phyloP scores from a whole-genome alignment of 2,888 invertebrate species.

The Conus canariensis region DNA sequence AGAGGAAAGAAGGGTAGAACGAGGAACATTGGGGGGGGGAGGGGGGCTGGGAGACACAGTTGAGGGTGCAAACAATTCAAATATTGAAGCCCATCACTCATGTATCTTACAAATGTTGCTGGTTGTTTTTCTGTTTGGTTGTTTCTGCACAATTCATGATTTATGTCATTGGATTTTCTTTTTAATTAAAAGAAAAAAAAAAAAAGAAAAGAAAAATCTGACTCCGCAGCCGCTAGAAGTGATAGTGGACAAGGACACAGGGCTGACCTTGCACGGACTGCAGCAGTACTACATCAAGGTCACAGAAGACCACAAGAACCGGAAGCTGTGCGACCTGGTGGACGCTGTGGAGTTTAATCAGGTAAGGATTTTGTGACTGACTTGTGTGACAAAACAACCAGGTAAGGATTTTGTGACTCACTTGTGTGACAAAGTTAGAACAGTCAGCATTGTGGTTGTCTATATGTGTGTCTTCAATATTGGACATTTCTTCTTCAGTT shows the following conservation, averaged over 20 bases:
- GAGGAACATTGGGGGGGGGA: no score
- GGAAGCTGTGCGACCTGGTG: constrained; percentile 97
- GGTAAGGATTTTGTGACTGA: constrained; percentile 81
- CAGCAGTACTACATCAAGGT: constrained; percentile 99
- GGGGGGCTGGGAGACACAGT: no score
- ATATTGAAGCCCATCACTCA: no score
- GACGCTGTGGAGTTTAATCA: constrained; percentile 99
- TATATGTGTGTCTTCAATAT: background rate
- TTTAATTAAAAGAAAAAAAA: no score
- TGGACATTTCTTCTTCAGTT: no score
- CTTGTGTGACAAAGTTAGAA: background rate
- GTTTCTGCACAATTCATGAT: no score
- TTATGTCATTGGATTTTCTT: no score
- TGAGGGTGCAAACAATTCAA: no score
- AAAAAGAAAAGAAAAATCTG: background rate
- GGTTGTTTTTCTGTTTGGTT: no score
- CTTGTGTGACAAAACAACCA: constrained; percentile 85
- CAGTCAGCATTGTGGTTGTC: background rate
- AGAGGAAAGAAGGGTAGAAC: no score
- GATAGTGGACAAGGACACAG: constrained; percentile 99
- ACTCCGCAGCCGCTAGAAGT: constrained; percentile 96
- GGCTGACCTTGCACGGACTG: constrained; percentile 97
- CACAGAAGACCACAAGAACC: constrained; percentile 99
- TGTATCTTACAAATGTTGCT: no score
- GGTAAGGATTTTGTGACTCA: constrained; percentile 80